Evolutionary conservation across 2,113 vertebrate species (phyloP), one percentile per base, ranked within the genome.

Genomic region (Microcebus jonahi): DNA sequence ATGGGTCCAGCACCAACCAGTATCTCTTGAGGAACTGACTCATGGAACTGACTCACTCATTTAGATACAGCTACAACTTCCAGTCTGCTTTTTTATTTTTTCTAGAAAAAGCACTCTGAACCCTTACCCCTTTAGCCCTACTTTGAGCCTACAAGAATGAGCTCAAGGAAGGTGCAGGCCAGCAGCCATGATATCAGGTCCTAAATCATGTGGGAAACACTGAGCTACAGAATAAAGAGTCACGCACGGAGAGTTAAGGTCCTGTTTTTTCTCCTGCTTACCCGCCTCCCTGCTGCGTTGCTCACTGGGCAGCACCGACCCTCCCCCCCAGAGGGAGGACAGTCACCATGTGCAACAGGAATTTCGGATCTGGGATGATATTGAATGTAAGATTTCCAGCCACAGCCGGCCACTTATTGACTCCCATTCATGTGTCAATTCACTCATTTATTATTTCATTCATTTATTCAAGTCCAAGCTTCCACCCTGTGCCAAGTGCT

Each of bases 1-100:
- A n/a, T 8, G 3, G 29, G 61, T 81, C 77, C 3, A 55, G 50
- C 0, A 0, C 59, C 50, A 68, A 42, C 8, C 77, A 53, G 48
- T 48, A 42, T 55, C 55, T 77, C 81, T 20, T 83, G 67, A 81
- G 71, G 29, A 75, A 89, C 0, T 87, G 71, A 95, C 82, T 95
- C 88, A 65, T 5, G 31, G 75, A 81, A 61, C 39, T 96, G 92
- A 97, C 55, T 96, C 73, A 89, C 7, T 82, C 61, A 6, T 50
- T 88, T 31, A 59, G 59, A 67, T 59, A 73, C 1, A 79, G 63
- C 18, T 42, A 42, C 25, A 92, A 55, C 31, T 45, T 65, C n/a
- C 67, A 3, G 8, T n/a, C 10, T 63, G 27, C 4, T 29, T 29
- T 29, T 29, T 29, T 63, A 18, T 13, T 59, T 50, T 63, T 4